Evolutionary conservation across 1,140 invertebrate species (phyloP).

Genomic region (Bemisia tabaci): DNA sequence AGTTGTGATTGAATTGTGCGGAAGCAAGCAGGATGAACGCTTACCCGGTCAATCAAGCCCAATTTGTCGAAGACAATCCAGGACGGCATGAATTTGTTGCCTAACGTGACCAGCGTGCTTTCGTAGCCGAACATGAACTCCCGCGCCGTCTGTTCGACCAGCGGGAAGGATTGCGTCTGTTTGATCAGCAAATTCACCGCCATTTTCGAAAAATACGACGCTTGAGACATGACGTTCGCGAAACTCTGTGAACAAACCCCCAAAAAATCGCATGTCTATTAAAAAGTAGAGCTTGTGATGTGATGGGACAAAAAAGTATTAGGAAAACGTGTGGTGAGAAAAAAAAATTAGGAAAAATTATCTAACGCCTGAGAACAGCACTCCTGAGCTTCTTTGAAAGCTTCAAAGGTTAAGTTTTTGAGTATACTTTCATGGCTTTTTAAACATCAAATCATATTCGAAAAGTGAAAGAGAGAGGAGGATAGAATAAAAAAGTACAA

Average conservation of each 20-base stretch:
- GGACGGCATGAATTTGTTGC: slow-evolving; percentile 55
- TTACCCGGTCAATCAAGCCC: slow-evolving; percentile 66
- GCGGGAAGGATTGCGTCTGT: slow-evolving; percentile 46
- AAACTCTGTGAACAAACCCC: slow-evolving; percentile 53
- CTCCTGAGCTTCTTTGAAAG: background rate
- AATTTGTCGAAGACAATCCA: slow-evolving; percentile 73
- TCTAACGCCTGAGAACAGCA: background rate
- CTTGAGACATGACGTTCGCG: slow-evolving; percentile 50
- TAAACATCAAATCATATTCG: no score
- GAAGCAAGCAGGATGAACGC: slow-evolving; percentile 23
- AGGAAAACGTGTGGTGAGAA: background rate
- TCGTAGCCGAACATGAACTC: slow-evolving; percentile 76
- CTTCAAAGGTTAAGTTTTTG: no score
- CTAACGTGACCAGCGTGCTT: slow-evolving; percentile 53
- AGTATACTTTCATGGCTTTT: no score
- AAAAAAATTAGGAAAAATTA: no score
- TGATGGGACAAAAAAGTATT: background rate
- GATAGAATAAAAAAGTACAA: no score
- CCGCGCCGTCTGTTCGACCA: slow-evolving; percentile 58
- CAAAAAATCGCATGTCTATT: no score
- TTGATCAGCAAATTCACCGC: slow-evolving; percentile 51
- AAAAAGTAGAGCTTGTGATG: no score
- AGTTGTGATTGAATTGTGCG: no score
- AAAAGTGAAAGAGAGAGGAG: no score
- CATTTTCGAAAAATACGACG: slow-evolving; percentile 44